phyloP scores from a whole-genome alignment of 2,888 invertebrate genomes.

The Spicauda simplicius region DNA sequence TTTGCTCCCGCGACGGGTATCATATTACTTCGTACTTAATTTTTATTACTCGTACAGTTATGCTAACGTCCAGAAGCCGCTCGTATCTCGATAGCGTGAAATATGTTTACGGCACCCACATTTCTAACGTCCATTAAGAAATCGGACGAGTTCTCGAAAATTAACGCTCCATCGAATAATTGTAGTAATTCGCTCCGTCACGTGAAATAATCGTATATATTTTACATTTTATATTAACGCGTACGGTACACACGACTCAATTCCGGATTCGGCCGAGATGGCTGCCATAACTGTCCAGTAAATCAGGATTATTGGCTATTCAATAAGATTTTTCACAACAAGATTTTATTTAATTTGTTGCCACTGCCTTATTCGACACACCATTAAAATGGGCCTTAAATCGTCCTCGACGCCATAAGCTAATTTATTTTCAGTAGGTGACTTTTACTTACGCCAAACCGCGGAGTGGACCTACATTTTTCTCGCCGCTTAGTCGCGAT shows the following conservation, averaged over 20 bases:
- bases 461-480: constrained; percentile 2
- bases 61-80: constrained; percentile 12
- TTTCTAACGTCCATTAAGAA: constrained; percentile 61
- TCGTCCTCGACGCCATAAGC: constrained; percentile 7
- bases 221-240: constrained; percentile 54
- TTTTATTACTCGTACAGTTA: constrained; percentile 19
- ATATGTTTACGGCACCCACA: constrained; percentile 45
- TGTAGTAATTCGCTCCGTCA: constrained; percentile 48
- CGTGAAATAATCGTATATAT: constrained; percentile 55
- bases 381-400: constrained; percentile 22
- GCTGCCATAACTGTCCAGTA: constrained; percentile 59
- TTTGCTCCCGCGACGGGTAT: constrained; percentile 23
- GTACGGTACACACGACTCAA: constrained; percentile 60
- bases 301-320: constrained; percentile 59
- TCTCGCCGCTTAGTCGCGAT: constrained; percentile 1
- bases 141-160: constrained; percentile 53
- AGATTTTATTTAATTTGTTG: constrained; percentile 24
- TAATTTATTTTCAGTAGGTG: constrained; percentile 15
- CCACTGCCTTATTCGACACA: constrained; percentile 10
- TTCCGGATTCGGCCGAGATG: constrained; percentile 55
- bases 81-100: constrained; percentile 26
- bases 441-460: constrained; percentile 6
- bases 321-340: constrained; percentile 49
- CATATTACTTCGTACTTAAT: constrained; percentile 4
- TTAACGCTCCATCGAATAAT: constrained; percentile 50